A percentile compares a stretch with the other conserved stretches of the same genome.
phyloP scores from a whole-genome alignment of 1,140 invertebrate genomes.

The Papilio helenus region DNA sequence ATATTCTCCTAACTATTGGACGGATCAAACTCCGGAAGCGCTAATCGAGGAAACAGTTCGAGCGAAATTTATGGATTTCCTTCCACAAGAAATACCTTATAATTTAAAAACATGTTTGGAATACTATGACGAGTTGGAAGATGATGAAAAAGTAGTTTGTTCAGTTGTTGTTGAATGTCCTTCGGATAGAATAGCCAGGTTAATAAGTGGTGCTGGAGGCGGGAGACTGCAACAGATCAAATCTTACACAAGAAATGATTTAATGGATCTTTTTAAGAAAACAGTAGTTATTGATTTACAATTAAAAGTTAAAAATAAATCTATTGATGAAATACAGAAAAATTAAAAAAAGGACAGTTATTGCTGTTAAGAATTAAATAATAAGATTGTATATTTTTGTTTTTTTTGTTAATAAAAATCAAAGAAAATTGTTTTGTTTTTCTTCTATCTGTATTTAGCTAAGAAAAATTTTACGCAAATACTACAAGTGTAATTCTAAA shows the following conservation, averaged over 20 bases:
- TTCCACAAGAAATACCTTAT: constrained; percentile 93
- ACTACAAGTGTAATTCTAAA: too few relatives aligned
- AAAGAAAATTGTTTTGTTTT: background rate
- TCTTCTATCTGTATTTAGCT: background rate
- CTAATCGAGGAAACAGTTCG: constrained; percentile 89
- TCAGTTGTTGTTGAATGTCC: constrained; percentile 86
- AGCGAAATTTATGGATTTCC: constrained; percentile 90
- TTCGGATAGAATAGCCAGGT: constrained; percentile 83
- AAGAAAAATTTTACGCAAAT: too few relatives aligned
- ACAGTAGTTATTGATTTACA: constrained; percentile 63
- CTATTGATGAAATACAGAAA: constrained; percentile 40
- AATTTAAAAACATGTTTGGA: constrained; percentile 86
- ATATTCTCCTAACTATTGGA: constrained; percentile 86
- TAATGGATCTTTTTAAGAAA: constrained; percentile 72
- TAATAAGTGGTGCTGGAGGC: constrained; percentile 87
- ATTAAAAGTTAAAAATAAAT: constrained; percentile 61
- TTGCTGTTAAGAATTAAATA: background rate
- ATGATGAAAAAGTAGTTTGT: constrained; percentile 84
- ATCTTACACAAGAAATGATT: constrained; percentile 77
- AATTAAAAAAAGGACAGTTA: background rate
- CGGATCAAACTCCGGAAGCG: constrained; percentile 87
- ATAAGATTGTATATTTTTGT: background rate
- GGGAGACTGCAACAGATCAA: constrained; percentile 87
- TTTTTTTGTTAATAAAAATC: background rate
- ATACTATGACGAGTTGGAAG: constrained; percentile 85